Percentiles rank a stretch among this genome's conserved stretches.
These are phyloP conservation scores for Rapana venosa DNA, from an alignment of 2,888 invertebrate genomes.

Conservation along the genomic window DNA sequence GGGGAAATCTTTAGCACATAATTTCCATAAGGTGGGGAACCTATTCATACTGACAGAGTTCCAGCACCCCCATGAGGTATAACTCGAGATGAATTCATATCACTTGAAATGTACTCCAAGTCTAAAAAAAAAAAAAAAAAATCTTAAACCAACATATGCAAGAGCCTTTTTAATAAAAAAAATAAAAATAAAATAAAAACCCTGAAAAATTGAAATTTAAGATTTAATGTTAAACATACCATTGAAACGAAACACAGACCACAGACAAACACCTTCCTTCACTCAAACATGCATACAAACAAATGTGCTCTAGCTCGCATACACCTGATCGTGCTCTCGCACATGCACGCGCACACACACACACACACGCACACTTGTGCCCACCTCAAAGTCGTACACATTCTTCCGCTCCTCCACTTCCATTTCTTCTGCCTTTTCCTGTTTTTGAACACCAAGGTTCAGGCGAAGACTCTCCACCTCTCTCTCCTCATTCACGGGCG, in stretches of 20 bases:
- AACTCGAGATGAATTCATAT: no score
- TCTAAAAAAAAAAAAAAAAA: no score
- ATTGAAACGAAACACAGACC: not conserved
- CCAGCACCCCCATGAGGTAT: no score
- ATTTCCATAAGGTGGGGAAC: no score
- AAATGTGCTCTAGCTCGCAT: not conserved
- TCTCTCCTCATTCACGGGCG: constrained; percentile 55
- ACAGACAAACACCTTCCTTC: not conserved
- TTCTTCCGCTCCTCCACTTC: constrained; percentile 63
- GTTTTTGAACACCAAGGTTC: constrained; percentile 69
- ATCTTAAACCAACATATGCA: no score
- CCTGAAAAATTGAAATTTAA: no score
- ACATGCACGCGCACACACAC: not conserved
- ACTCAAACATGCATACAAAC: not conserved
- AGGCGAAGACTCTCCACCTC: constrained; percentile 63
- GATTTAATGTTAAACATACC: no score
- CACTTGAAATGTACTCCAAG: no score
- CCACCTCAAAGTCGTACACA: constrained; percentile 68
- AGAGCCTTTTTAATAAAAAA: not conserved
- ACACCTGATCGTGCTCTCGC: not conserved
- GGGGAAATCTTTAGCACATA: no score
- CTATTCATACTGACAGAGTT: no score
- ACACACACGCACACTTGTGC: not conserved
- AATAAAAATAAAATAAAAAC: not conserved
- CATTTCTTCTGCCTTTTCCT: constrained; percentile 64